Conservation (phyloP, 2,797 vertebrate species). For the Hoplostethus atlanticus region DNA sequence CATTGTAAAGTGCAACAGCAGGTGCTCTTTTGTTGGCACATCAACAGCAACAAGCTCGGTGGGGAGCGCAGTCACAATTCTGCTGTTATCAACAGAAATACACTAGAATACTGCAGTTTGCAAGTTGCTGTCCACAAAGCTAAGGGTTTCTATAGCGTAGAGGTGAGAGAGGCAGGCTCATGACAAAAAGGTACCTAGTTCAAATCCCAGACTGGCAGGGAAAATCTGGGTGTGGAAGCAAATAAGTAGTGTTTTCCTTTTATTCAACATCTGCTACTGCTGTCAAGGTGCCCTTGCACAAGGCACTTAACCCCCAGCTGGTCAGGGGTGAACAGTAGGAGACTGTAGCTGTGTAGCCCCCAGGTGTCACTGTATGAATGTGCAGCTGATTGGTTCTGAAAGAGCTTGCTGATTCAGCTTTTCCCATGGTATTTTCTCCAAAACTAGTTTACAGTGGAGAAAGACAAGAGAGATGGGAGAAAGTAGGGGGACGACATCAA, state of each 20-base stretch:
- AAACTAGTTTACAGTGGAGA: too few species aligned
- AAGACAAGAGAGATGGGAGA: too few species aligned
- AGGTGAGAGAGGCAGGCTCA: neutral
- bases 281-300: neutral
- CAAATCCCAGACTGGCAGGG: constrained; percentile 1
- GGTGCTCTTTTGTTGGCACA: constrained; percentile 47
- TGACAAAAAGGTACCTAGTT: constrained; percentile 1
- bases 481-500: too few species aligned
- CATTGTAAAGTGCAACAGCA: constrained; percentile 31
- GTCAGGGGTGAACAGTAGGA: too few species aligned
- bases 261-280: neutral
- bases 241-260: neutral
- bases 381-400: too few species aligned
- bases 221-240: neutral
- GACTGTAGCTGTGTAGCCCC: too few species aligned
- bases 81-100: constrained; percentile 33
- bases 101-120: neutral
- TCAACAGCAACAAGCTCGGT: constrained; percentile 35
- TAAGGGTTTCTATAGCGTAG: neutral
- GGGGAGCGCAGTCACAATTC: constrained; percentile 8
- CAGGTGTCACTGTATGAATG: too few species aligned
- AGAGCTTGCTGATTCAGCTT: too few species aligned
- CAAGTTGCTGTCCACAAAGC: neutral
- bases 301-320: neutral
- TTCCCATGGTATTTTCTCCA: too few species aligned